A percentile compares a stretch with the other conserved stretches of the same genome.
These are phyloP conservation scores for Tenebrio molitor DNA, from an alignment of 1,140 invertebrate species.

Conservation along the genomic window DNA sequence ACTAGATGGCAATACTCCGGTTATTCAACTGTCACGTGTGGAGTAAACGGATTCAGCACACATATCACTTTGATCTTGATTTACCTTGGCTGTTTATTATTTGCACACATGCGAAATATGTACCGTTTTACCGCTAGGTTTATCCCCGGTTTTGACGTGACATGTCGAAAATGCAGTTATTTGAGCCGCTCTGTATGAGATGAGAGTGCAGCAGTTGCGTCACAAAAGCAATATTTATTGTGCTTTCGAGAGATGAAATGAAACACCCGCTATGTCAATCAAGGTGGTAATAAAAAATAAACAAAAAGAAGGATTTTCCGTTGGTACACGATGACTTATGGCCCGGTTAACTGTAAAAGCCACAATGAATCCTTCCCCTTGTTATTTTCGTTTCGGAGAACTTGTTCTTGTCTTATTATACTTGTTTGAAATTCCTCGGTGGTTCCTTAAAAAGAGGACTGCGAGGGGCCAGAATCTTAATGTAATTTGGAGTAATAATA, in stretches of 20 bases:
- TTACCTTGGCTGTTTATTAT: conserved; percentile 31
- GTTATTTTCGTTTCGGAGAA: conserved; percentile 40
- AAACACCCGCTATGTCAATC: conserved; percentile 35
- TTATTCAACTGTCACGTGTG: conserved; percentile 50
- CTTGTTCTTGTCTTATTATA: conserved; percentile 33
- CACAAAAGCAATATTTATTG: conserved; percentile 5
- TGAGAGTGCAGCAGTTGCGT: background rate
- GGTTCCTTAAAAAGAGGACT: conserved; percentile 25
- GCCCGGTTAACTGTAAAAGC: conserved; percentile 25
- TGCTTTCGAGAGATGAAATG: background rate
- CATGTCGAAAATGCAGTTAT: no score
- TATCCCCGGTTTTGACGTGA: background rate
- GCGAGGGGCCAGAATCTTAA: background rate
- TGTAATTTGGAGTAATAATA: conserved; percentile 16
- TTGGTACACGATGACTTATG: conserved; percentile 27
- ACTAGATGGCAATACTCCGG: conserved; percentile 50
- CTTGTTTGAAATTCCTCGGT: conserved; percentile 15
- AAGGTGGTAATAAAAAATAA: conserved; percentile 19
- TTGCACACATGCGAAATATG: conserved; percentile 23
- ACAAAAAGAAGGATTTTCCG: background rate
- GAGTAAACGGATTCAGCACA: conserved; percentile 48
- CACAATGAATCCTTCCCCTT: conserved; percentile 27
- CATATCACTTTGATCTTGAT: conserved; percentile 51
- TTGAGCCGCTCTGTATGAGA: no score
- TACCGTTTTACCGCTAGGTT: conserved; percentile 19